Conservation (phyloP, 2,797 vertebrate species). For the Anas acuta region DNA sequence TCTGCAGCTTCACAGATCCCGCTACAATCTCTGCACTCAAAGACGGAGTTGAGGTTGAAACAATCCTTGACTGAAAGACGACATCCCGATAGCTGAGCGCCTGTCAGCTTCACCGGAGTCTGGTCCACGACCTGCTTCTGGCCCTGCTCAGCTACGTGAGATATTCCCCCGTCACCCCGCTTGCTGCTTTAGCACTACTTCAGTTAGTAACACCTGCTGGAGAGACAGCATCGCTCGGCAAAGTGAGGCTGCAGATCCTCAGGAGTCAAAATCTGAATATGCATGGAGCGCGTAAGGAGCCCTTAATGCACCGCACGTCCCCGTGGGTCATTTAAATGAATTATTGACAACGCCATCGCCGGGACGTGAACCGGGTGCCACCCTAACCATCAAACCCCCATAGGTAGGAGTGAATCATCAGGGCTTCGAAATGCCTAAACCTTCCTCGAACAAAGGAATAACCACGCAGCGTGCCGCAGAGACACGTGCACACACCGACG, state of each 20-base stretch:
- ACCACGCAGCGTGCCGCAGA: fast-evolving
- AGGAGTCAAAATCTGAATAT: constrained; percentile 49
- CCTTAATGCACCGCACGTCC: constrained; percentile 1
- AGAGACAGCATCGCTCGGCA: neutral
- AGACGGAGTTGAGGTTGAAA: neutral
- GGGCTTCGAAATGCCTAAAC: neutral
- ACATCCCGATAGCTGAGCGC: neutral
- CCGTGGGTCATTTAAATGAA: constrained; percentile 46
- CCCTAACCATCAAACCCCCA: neutral
- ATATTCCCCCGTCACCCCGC: neutral
- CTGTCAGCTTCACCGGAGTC: neutral
- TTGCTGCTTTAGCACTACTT: neutral
- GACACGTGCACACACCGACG: fast-evolving
- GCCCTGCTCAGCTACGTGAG: neutral
- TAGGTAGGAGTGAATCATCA: neutral
- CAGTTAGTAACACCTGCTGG: constrained; percentile 13
- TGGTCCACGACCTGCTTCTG: neutral
- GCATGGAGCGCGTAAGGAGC: neutral
- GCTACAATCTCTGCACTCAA: neutral
- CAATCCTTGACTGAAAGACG: neutral
- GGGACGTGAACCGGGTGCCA: neutral
- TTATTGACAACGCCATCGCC: neutral
- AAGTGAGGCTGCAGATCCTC: constrained; percentile 6
- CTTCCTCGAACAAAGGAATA: neutral
- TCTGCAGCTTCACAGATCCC: neutral